These are phyloP conservation scores for Radopholus similis DNA, from an alignment of 1,140 invertebrate genomes.

Conservation along the genomic window DNA sequence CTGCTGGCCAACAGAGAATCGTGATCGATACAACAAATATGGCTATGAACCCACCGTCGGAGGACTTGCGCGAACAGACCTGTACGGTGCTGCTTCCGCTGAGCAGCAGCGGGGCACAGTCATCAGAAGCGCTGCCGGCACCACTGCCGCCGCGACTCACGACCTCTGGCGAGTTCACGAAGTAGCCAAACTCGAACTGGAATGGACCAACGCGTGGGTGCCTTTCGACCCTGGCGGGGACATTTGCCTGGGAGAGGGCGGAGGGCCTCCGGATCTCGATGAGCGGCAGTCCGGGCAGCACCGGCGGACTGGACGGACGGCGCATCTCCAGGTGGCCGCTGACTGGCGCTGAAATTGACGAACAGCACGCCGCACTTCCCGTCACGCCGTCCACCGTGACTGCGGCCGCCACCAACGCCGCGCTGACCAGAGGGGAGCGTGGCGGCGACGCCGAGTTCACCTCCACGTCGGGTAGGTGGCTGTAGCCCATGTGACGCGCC, in stretches of 20 bases:
- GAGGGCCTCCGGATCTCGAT: constrained; percentile 58
- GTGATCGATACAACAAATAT: no score
- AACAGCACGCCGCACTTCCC: not conserved
- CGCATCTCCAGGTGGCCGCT: constrained; percentile 1
- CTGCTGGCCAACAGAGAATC: no score
- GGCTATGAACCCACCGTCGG: constrained; percentile 52
- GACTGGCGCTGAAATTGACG: not conserved
- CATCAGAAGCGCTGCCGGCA: constrained; percentile 42
- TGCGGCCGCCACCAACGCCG: not conserved
- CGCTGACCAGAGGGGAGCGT: constrained; percentile 31
- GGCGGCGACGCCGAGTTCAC: constrained; percentile 59
- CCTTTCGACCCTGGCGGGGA: not conserved
- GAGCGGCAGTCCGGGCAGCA: constrained; percentile 56
- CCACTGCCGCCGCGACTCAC: constrained; percentile 24
- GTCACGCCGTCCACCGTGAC: not conserved
- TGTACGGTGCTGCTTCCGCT: constrained; percentile 29
- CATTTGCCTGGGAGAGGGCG: constrained; percentile 49
- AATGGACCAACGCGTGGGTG: constrained; percentile 25
- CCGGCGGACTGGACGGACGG: constrained; percentile 55
- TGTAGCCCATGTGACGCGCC: constrained; percentile 41
- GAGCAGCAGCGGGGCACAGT: constrained; percentile 56
- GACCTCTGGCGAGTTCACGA: constrained; percentile 59
- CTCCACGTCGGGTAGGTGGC: constrained; percentile 54
- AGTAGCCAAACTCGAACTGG: constrained; percentile 57
- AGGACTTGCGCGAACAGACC: constrained; percentile 54